A percentile compares a stretch with the other conserved stretches of the same genome.
These are phyloP conservation scores for Dicerorhinus sumatrensis DNA, from an alignment of 2,113 vertebrate species.

Conservation along the genomic window DNA sequence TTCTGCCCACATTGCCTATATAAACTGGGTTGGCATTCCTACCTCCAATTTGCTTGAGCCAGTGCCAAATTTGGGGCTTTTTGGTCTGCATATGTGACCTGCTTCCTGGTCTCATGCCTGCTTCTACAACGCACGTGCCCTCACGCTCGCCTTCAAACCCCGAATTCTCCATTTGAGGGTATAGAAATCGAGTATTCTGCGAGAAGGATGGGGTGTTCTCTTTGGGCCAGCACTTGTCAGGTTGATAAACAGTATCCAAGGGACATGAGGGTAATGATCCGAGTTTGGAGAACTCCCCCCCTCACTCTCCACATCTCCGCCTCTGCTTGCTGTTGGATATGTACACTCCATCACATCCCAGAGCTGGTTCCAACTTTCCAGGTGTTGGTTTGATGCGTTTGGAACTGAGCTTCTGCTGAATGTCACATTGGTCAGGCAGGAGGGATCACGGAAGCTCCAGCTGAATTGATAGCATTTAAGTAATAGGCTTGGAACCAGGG, in stretches of 20 bases:
- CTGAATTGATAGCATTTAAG: slow-evolving; percentile 54
- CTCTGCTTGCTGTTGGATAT: not conserved
- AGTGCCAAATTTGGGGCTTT: not conserved
- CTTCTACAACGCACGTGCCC: not conserved
- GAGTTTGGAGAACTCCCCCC: not conserved
- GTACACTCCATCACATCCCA: not conserved
- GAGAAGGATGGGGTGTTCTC: not conserved
- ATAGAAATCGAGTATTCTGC: not conserved
- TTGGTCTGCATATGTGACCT: not conserved
- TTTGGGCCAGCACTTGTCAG: not conserved
- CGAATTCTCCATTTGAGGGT: not conserved
- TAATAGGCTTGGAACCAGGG: slow-evolving; percentile 43
- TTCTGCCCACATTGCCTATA: not conserved
- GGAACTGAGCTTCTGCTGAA: slow-evolving; percentile 18
- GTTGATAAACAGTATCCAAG: not conserved
- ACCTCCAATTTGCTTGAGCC: not conserved
- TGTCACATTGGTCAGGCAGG: not conserved
- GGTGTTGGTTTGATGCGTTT: not conserved
- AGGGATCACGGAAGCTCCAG: slow-evolving; percentile 27
- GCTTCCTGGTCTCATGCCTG: not conserved
- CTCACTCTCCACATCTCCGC: not conserved
- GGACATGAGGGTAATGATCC: not conserved
- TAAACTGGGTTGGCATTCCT: not conserved
- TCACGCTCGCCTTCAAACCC: not conserved
- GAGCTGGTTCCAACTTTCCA: not conserved